A percentile compares a stretch with the other conserved stretches of the same genome.
These are phyloP conservation scores for Macrostomum lignano DNA, from an alignment of 1,140 invertebrate genomes.

Conservation along the genomic window DNA sequence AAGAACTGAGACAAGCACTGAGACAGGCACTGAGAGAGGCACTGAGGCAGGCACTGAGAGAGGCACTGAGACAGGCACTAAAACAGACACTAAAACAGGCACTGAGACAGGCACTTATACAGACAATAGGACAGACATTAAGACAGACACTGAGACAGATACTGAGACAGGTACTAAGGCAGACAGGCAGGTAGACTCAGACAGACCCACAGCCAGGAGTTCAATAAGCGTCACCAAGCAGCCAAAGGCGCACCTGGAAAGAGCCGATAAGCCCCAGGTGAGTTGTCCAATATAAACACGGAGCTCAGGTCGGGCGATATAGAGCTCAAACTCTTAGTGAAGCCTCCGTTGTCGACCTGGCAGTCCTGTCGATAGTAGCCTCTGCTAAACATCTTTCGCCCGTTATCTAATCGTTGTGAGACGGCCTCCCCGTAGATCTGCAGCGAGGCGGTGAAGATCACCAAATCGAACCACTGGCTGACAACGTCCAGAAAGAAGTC, in stretches of 20 bases:
- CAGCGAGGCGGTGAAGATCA: constrained; percentile 96
- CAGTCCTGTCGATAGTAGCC: constrained; percentile 73
- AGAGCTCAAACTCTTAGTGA: constrained; percentile 85
- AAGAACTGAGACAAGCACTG: no score
- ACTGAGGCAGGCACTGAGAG: no score
- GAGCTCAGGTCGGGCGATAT: constrained; percentile 79
- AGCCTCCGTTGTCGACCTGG: constrained; percentile 76
- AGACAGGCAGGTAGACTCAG: no score
- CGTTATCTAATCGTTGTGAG: constrained; percentile 82
- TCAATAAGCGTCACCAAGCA: no score
- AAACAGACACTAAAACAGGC: no score
- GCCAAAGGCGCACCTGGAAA: constrained; percentile 59
- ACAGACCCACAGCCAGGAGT: no score
- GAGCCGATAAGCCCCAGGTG: constrained; percentile 80
- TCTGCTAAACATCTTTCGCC: constrained; percentile 58
- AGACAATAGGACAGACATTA: no score
- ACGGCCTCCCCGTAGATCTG: constrained; percentile 97
- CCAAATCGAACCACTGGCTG: constrained; percentile 79
- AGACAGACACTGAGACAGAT: no score
- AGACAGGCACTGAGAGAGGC: no score
- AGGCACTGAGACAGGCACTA: no score
- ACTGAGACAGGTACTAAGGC: no score
- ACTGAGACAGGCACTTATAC: no score
- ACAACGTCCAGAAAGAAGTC: constrained; percentile 93
- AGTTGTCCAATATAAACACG: constrained; percentile 97